Evolutionary conservation across 2,888 invertebrate genomes (phyloP), one percentile per base, ranked within the genome.

Genomic region (Bombylius discolor): DNA sequence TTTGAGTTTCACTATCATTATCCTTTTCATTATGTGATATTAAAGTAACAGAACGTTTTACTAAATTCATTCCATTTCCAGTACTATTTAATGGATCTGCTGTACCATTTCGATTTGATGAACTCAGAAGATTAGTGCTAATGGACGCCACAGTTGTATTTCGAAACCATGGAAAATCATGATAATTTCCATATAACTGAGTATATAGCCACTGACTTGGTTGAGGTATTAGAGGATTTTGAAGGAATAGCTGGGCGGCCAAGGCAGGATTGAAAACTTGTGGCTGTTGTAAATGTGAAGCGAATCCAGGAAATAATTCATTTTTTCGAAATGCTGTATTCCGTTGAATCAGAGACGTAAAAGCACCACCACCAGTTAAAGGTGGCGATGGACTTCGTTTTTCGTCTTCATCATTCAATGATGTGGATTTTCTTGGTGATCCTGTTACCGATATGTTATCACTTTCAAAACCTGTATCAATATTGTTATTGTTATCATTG

Each of bases 191-290:
- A 67, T 87, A 87, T 3, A 88, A 75, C 65, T 87, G 87, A 0
- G 85, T 85, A 66, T 87, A 87, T 6, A 87, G 71, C 87, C 87
- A 87, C 59, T 87, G 87, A 45, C 84, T 84, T 7, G 86, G 86
- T 1, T 86, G 85, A 1, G 87, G 87, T 59, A 87, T 71, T 13
- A 87, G 74, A 0, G 87, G 87, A 5, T 85, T 81, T 66, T 87
- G 87, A 45, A 87, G 76, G 66, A 87, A 87, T 52, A 87, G 74
- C 68, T 85, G 85, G 1, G 85, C 85, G 1, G 85, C 85, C 64
- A 81, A 64, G 4, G 79, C 79, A 47, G 79, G 79, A 68, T 79
- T 79, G 62, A 80, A 78, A 51, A 77, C 69, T 60, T 74, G 73
- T 66, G 76, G 65, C 13, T 70, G 70, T 52, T 64, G 64, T 59